phyloP scores from a whole-genome alignment of 2,888 invertebrate species.

The Atethmia centrago region DNA sequence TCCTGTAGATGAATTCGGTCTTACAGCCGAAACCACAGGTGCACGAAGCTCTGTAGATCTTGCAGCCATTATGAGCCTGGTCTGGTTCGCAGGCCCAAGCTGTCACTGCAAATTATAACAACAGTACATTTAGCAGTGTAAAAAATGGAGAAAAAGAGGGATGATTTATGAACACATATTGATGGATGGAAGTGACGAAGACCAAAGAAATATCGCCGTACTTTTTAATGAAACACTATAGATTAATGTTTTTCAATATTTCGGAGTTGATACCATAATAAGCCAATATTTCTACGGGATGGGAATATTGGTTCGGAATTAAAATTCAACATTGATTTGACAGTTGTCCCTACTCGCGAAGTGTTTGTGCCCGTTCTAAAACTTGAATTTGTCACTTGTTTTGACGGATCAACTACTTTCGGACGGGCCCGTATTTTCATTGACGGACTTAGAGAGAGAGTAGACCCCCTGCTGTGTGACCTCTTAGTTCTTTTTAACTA shows the following conservation, averaged over 20 bases:
- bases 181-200: background rate
- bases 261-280: background rate
- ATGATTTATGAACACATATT: background rate
- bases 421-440: too few relatives aligned
- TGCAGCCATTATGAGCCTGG: slow-evolving; percentile 91
- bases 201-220: background rate
- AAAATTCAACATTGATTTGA: background rate
- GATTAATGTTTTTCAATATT: background rate
- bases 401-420: too few relatives aligned
- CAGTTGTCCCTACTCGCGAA: too few relatives aligned
- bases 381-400: too few relatives aligned
- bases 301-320: background rate
- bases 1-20: slow-evolving; percentile 92
- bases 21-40: slow-evolving; percentile 92
- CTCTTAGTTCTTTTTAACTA: too few relatives aligned
- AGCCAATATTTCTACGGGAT: too few relatives aligned
- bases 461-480: too few relatives aligned
- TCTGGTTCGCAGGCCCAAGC: slow-evolving; percentile 89
- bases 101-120: slow-evolving; percentile 69
- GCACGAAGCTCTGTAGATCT: slow-evolving; percentile 91
- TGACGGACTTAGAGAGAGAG: too few relatives aligned
- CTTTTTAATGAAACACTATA: background rate
- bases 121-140: background rate
- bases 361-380: too few relatives aligned
- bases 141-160: too few relatives aligned